Conservation (phyloP, 2,113 vertebrate species). For the Gobiocypris rarus region DNA sequence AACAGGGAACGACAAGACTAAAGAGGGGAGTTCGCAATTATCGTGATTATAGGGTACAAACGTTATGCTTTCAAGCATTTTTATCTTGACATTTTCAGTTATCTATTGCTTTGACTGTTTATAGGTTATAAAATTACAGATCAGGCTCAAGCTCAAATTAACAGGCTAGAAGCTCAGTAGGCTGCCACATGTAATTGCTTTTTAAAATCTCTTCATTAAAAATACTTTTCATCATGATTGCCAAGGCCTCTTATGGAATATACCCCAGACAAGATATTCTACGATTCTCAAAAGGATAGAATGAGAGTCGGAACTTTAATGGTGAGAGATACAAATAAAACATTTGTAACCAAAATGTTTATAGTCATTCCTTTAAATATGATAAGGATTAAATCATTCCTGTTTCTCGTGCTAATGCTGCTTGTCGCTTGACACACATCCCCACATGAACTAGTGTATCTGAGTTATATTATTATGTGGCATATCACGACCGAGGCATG, state of each 20-base stretch:
- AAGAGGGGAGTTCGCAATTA: neutral
- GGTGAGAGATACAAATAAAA: neutral
- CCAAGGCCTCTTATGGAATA: neutral
- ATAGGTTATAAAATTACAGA: constrained; percentile 34
- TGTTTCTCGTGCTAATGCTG: constrained; percentile 4
- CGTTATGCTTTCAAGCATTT: constrained; percentile 13
- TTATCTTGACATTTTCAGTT: constrained; percentile 27
- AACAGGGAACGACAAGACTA: neutral
- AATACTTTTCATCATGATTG: constrained; percentile 36
- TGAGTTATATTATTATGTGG: constrained; percentile 14
- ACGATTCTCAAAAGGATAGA: neutral
- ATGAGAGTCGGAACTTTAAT: neutral
- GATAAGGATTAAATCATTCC: neutral
- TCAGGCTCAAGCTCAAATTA: constrained; percentile 26
- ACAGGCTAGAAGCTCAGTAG: constrained; percentile 8
- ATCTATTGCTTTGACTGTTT: constrained; percentile 27
- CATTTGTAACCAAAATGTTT: neutral
- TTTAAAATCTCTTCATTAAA: constrained; percentile 39
- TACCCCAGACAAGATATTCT: neutral
- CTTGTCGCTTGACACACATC: neutral
- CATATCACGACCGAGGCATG: neutral
- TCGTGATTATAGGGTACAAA: constrained; percentile 18
- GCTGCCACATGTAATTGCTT: constrained; percentile 33
- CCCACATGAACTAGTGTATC: neutral
- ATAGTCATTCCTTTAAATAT: neutral